Evolutionary conservation across 1,140 invertebrate species (phyloP), one percentile per base, ranked within the genome.

Genomic region (Saccostrea glomerata): DNA sequence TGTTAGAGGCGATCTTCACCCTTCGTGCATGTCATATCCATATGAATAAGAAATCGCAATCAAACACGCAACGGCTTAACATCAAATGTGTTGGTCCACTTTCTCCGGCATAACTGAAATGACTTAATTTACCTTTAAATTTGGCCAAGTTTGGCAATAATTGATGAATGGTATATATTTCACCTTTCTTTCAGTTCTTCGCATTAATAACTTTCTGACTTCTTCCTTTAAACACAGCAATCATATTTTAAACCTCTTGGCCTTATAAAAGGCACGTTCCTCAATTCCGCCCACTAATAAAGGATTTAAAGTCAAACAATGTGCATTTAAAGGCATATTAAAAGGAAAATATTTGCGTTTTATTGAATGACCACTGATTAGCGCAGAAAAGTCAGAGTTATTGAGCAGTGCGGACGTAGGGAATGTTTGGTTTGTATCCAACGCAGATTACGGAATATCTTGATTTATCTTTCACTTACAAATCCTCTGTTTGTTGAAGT

Each of bases 391-490:
- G 70, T 77, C 25, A 30, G 70, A 77, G 25, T 77, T 36, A 36
- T 77, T 25, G 70, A 17, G 70, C 70, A 30, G 1, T 77, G 23
- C n/a, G 70, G 70, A 77, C 70, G 15, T 30, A 12, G 11, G 70
- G 13, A 77, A 15, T 77, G 70, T 77, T 77, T 77, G 70, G 23
- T 77, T 77, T 30, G 70, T 77, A 77, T 77, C 70, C 15, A 77
- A 36, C 70, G 11, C 30, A 77, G 23, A 77, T 36, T 36, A 36
- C 12, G 3, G 30, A 11, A 77, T 15, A 36, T 77, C 70, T 30
- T 12, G 25, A 77, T 77, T 77, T 77, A 77, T 77, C 70, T 77
- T 30, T 36, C 13, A 30, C 23, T 15, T 77, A 36, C 2, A 36
- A 36, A 36, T 30, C 70, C 70, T 30, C 23, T 36, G 11, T 77